Percentiles rank a stretch among this genome's conserved stretches.
These are phyloP conservation scores for Toxonevra muliebris DNA, from an alignment of 2,888 invertebrate genomes.

Conservation along the genomic window DNA sequence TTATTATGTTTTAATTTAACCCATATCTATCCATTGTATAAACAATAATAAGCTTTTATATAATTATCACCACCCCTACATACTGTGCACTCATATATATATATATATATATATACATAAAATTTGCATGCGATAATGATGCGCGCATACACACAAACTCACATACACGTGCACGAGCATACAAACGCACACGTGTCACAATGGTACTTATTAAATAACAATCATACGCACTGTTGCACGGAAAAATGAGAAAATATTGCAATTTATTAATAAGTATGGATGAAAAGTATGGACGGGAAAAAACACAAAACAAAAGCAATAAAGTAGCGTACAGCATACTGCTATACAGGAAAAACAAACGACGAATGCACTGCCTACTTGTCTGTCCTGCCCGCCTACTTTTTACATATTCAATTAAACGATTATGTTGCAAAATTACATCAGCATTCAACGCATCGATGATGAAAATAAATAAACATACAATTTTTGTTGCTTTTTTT, in stretches of 20 bases:
- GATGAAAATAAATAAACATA: conserved; percentile 49
- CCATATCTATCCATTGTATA: conserved; percentile 14
- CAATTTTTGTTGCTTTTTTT: conserved; percentile 2
- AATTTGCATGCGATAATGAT: conserved; percentile 58
- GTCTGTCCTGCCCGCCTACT: conserved; percentile 38
- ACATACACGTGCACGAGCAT: background rate
- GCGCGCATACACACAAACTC: conserved; percentile 32
- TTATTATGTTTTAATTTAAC: conserved; percentile 26
- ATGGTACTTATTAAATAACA: conserved; percentile 51
- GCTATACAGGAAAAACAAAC: conserved; percentile 4
- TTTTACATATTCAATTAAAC: conserved; percentile 38
- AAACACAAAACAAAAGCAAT: conserved; percentile 12
- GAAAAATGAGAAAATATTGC: conserved; percentile 31
- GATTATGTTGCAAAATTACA: conserved; percentile 40
- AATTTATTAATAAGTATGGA: conserved; percentile 37
- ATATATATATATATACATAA: no score
- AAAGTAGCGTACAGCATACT: conserved; percentile 1
- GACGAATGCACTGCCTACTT: conserved; percentile 37
- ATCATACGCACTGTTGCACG: conserved; percentile 55
- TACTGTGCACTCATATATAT: no score
- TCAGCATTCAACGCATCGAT: conserved; percentile 39
- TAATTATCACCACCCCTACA: no score
- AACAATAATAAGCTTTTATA: no score
- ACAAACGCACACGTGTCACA: conserved; percentile 17
- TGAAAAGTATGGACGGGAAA: background rate